A percentile compares a stretch with the other conserved stretches of the same genome.
phyloP scores from a whole-genome alignment of 2,888 invertebrate species.

The Noctua janthe region DNA sequence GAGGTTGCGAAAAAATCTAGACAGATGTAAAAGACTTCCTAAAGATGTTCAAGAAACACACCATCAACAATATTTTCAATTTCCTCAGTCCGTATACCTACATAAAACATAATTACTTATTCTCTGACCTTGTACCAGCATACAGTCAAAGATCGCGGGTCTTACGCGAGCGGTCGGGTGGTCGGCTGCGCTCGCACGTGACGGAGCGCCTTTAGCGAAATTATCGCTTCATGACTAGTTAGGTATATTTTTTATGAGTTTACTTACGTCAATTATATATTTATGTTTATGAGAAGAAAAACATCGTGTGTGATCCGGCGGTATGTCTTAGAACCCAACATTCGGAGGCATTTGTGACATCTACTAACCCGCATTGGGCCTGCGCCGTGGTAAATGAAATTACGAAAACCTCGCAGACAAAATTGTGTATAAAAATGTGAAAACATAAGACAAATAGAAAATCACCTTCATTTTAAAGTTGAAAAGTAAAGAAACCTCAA shows the following conservation, averaged over 20 bases:
- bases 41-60: background rate
- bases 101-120: constrained; percentile 17
- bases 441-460: background rate
- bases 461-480: background rate
- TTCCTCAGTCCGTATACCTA: constrained; percentile 17
- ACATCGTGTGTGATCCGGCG: background rate
- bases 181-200: constrained; percentile 52
- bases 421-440: no score
- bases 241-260: constrained; percentile 30
- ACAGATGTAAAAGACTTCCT: background rate
- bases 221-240: constrained; percentile 23
- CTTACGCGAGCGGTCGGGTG: constrained; percentile 8
- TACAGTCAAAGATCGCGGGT: constrained; percentile 42
- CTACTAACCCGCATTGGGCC: background rate
- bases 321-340: background rate
- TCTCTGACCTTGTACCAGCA: constrained; percentile 56
- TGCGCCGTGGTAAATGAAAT: background rate
- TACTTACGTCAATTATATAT: constrained; percentile 25
- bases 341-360: background rate
- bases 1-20: background rate
- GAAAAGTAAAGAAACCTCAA: background rate
- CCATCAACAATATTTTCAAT: constrained; percentile 24
- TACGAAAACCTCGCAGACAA: background rate
- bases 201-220: constrained; percentile 36
- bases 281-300: constrained; percentile 17